A percentile compares a stretch with the other conserved stretches of the same genome.
Conservation (phyloP, 1,140 invertebrate genomes). For the Hylyphantes graminicola region DNA sequence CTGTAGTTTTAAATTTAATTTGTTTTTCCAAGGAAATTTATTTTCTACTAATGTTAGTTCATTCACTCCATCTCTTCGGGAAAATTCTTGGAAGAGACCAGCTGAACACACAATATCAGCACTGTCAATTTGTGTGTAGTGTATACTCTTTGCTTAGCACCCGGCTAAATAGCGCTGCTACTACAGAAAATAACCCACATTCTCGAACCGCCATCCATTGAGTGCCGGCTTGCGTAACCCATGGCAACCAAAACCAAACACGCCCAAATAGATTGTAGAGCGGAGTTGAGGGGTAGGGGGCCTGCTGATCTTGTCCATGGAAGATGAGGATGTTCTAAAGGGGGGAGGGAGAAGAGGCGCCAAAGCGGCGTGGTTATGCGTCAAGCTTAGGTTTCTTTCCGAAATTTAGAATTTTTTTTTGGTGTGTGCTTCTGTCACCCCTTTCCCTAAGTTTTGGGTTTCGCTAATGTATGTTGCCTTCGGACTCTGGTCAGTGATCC, state of each 20-base stretch:
- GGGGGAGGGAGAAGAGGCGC: conserved; percentile 16
- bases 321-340: conserved; percentile 2
- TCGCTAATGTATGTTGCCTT: conserved; percentile 46
- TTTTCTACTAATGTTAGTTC: too few species aligned
- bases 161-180: too few species aligned
- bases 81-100: too few species aligned
- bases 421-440: not conserved
- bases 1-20: too few species aligned
- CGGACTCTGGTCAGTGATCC: conserved; percentile 22
- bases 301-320: conserved; percentile 2
- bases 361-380: conserved; percentile 46
- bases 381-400: conserved; percentile 52
- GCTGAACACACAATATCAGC: too few species aligned
- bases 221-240: conserved; percentile 11
- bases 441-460: conserved; percentile 35
- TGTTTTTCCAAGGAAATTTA: too few species aligned
- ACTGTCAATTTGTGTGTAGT: too few species aligned
- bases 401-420: conserved; percentile 52
- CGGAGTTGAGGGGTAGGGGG: not conserved
- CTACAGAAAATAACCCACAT: too few species aligned
- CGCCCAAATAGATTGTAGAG: conserved; percentile 55
- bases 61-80: too few species aligned
- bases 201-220: too few species aligned
- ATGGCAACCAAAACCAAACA: conserved; percentile 52
- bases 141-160: too few species aligned